Evolutionary conservation across 2,888 invertebrate species (phyloP).

Genomic region (Criorhina ranunculi): DNA sequence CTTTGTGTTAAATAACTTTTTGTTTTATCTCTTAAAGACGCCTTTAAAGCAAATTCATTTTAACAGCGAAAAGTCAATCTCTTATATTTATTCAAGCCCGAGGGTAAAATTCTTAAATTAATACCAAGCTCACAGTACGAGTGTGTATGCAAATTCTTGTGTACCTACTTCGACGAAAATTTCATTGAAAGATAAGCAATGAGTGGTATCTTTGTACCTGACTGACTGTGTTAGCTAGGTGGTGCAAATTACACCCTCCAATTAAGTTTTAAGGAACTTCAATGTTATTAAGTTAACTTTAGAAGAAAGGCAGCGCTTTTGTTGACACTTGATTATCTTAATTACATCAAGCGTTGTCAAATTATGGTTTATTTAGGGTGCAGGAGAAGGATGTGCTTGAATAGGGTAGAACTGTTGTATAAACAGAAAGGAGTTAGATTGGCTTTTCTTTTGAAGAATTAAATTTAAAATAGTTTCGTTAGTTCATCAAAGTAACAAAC

Average conservation of each 20-base stretch:
- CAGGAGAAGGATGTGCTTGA: not conserved
- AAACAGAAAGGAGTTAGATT: no score
- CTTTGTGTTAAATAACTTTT: not conserved
- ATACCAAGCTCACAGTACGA: not conserved
- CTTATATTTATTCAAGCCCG: not conserved
- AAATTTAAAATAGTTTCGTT: no score
- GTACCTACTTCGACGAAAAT: not conserved
- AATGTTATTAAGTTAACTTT: not conserved
- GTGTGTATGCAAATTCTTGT: not conserved
- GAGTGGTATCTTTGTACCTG: not conserved
- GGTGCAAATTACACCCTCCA: constrained; percentile 9
- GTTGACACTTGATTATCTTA: not conserved
- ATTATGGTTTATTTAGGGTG: not conserved
- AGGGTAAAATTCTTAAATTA: not conserved
- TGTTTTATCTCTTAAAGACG: not conserved
- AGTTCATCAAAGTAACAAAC: no score
- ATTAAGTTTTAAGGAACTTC: constrained; percentile 1
- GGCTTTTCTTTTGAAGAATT: no score
- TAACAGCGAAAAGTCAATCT: not conserved
- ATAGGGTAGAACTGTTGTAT: no score
- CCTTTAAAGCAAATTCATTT: not conserved
- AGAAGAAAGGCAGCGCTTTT: not conserved
- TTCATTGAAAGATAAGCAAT: not conserved
- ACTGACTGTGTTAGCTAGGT: not conserved
- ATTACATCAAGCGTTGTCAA: not conserved